Base-by-base conservation (phyloP, 2,113 vertebrate genomes). In the Ranitomeya variabilis region DNA sequence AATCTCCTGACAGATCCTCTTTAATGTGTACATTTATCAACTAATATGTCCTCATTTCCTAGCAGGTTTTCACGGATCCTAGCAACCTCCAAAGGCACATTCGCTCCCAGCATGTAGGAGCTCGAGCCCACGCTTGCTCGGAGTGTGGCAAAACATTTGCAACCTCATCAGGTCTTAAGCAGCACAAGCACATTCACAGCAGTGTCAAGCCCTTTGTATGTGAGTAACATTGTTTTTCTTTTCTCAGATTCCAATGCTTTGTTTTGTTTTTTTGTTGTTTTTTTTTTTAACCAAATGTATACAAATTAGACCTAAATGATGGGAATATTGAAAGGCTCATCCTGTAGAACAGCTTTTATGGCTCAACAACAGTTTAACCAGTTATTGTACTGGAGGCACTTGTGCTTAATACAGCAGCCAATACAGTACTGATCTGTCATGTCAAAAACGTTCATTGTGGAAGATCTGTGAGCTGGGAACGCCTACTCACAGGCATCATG, bases 41-140 rank as follows among this genome's bases (percentile, higher is more conserved):
- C 95, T 96, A 95, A 96, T 96, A 90, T 95, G 95, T 96, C 93
- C 96, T 95, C 94, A 95, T 96, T 96, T 96, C 97, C 97, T 97
- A 99, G 98, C 98, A 99, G 98, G 98, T 99, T 96, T 99, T 99
- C 96, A 99, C 98, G 96, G 98, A 99, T 97, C 98, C 98, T 96
- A 99, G 98, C 96, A 99, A 99, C 97, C 98, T 99, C 87, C 98
- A 99, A 97, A 98, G 98, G 93, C 98, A 99, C 94, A 99, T 99
- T 93, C 97, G 98, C 94, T 99, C 98, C 18, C 98, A 99, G 96
- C 98, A 99, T 37, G 97, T 99, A 55, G 98, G 98, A 90, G 98
- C 98, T 71, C 96, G 98, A 93, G 97, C 98, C 78, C 98, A 99
- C 55, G 98, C 98, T 69, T 99, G 98, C 94, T 97, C 98, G 60